Conservation (phyloP, 2,113 vertebrate genomes). For the Sula dactylatra region DNA sequence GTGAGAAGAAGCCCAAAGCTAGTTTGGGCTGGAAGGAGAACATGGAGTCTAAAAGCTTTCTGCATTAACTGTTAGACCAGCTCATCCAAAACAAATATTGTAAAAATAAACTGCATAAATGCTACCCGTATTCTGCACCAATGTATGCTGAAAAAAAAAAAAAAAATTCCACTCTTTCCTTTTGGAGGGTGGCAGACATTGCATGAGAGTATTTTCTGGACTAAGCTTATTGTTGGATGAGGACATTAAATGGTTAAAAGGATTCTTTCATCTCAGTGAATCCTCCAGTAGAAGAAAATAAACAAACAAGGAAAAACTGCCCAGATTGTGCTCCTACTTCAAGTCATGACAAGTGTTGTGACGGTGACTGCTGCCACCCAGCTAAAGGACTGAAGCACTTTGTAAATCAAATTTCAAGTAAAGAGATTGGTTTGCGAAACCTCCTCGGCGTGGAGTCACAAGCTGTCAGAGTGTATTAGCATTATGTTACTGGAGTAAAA, state of each 20-base stretch:
- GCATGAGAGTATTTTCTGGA: background rate
- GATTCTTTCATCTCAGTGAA: constrained; percentile 12
- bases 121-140: background rate
- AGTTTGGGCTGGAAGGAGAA: background rate
- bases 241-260: constrained; percentile 29
- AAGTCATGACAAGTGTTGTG: constrained; percentile 50
- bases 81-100: background rate
- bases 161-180: background rate
- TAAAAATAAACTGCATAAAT: background rate
- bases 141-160: background rate
- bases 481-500: constrained; percentile 70
- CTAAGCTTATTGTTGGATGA: background rate
- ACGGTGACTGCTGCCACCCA: constrained; percentile 41
- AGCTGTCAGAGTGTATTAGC: constrained; percentile 73
- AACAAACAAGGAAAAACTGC: constrained; percentile 7
- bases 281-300: constrained; percentile 22
- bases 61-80: background rate
- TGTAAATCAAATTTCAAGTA: constrained; percentile 74
- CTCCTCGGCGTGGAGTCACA: constrained; percentile 46
- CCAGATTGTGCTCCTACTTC: background rate
- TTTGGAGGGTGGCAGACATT: background rate
- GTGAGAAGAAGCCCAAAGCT: background rate
- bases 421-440: constrained; percentile 71
- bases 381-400: constrained; percentile 71
- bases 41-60: background rate